phyloP scores from a whole-genome alignment of 2,113 vertebrate genomes.

The Plecturocebus donacophilus region DNA sequence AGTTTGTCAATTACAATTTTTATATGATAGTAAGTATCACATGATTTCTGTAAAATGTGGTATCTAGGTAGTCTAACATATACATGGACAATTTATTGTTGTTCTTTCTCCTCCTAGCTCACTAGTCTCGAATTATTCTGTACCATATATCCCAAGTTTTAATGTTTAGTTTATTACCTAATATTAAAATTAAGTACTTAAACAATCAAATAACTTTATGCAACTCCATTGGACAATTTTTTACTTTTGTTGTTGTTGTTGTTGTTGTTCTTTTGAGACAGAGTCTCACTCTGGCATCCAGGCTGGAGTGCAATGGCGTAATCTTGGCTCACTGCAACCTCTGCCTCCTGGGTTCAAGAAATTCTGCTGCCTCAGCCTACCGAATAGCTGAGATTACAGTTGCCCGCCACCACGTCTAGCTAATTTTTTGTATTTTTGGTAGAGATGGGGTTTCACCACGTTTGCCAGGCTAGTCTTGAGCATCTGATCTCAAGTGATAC shows the following conservation, averaged over 20 bases:
- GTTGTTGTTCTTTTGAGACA: too few relatives aligned
- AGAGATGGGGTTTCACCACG: too few relatives aligned
- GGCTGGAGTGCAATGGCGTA: too few relatives aligned
- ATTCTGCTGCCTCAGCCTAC: too few relatives aligned
- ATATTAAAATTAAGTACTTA: background rate
- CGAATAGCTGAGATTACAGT: too few relatives aligned
- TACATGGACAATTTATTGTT: background rate
- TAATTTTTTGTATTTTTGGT: too few relatives aligned
- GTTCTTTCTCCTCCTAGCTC: background rate
- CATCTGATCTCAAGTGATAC: too few relatives aligned
- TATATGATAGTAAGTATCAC: background rate
- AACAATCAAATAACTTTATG: background rate
- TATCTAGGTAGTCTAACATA: background rate
- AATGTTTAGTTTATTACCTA: background rate
- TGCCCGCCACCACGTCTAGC: too few relatives aligned
- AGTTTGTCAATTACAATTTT: background rate
- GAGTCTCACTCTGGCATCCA: too few relatives aligned
- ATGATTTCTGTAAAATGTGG: background rate
- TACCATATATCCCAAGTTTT: background rate
- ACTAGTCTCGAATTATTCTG: background rate
- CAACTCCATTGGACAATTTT: background rate
- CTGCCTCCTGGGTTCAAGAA: too few relatives aligned
- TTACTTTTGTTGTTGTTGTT: background rate
- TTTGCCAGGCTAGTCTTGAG: too few relatives aligned
- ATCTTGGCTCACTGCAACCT: too few relatives aligned